phyloP scores from a whole-genome alignment of 2,797 vertebrate genomes.

The Chiroxiphia lanceolata region DNA sequence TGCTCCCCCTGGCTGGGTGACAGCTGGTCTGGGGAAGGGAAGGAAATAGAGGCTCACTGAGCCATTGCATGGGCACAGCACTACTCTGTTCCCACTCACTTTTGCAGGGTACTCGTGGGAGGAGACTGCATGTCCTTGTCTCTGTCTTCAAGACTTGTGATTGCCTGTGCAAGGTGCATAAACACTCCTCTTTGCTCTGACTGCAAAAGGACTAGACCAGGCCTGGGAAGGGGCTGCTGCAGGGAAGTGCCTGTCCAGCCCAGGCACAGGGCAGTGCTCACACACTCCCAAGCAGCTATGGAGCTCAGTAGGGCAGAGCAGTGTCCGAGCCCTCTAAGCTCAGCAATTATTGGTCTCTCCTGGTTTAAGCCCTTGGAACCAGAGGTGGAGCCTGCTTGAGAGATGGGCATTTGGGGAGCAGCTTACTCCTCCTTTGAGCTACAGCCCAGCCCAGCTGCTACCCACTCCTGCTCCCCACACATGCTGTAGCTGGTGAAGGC shows the following conservation, averaged over 20 bases:
- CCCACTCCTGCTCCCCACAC: background rate
- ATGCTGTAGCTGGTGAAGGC: background rate
- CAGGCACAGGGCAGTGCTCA: background rate
- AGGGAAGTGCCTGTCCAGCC: accelerated
- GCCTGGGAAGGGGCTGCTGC: background rate
- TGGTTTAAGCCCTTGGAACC: background rate
- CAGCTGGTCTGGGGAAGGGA: background rate
- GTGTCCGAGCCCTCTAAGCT: background rate
- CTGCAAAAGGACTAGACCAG: background rate
- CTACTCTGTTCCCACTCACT: background rate
- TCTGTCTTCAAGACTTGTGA: background rate
- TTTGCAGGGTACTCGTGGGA: background rate
- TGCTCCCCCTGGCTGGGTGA: background rate
- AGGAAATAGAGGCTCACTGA: background rate
- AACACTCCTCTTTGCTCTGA: background rate
- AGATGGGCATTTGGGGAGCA: background rate
- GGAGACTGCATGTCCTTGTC: background rate
- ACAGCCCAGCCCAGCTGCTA: background rate
- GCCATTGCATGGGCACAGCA: background rate
- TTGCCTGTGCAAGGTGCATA: background rate
- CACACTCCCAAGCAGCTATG: accelerated
- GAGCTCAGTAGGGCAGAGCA: background rate
- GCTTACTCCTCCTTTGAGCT: background rate
- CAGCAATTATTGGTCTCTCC: background rate
- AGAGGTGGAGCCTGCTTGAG: background rate